These are phyloP conservation scores for Solenopsis invicta DNA, from an alignment of 1,140 invertebrate species.

Conservation along the genomic window DNA sequence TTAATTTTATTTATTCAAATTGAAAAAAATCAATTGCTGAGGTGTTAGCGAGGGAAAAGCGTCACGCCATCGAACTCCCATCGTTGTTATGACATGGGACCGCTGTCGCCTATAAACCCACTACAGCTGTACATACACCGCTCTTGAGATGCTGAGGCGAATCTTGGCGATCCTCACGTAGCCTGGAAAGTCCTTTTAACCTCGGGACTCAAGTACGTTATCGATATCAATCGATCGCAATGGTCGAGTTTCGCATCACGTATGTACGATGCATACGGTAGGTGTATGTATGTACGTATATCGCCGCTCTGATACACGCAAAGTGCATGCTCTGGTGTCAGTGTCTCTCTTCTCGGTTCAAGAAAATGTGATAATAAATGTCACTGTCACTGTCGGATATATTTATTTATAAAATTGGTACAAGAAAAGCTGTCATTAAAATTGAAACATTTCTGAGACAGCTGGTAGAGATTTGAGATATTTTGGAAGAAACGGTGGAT, in stretches of 20 bases:
- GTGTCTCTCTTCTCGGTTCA: neutral
- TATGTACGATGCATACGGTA: constrained; percentile 18
- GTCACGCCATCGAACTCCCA: neutral
- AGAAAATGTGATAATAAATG: too few species aligned
- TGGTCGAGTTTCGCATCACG: constrained; percentile 58
- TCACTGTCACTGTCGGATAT: too few species aligned
- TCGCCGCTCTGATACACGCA: constrained; percentile 11
- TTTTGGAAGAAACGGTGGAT: too few species aligned
- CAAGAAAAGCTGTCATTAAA: neutral
- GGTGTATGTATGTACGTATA: neutral
- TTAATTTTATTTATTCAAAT: constrained; percentile 5
- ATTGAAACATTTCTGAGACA: too few species aligned
- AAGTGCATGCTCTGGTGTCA: neutral
- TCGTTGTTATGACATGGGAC: neutral
- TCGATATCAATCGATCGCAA: constrained; percentile 65
- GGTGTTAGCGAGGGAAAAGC: neutral
- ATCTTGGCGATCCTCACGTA: constrained; percentile 48
- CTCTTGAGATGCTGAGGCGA: constrained; percentile 38
- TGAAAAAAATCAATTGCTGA: neutral
- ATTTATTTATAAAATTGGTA: neutral
- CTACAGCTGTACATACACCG: constrained; percentile 28
- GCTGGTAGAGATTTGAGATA: too few species aligned
- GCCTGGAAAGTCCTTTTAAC: constrained; percentile 57
- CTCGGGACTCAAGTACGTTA: constrained; percentile 54
- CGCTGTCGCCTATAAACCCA: constrained; percentile 17